Evolutionary conservation across 2,888 invertebrate species (phyloP), one percentile per base, ranked within the genome.

Genomic region (Mechanitis mazaeus): DNA sequence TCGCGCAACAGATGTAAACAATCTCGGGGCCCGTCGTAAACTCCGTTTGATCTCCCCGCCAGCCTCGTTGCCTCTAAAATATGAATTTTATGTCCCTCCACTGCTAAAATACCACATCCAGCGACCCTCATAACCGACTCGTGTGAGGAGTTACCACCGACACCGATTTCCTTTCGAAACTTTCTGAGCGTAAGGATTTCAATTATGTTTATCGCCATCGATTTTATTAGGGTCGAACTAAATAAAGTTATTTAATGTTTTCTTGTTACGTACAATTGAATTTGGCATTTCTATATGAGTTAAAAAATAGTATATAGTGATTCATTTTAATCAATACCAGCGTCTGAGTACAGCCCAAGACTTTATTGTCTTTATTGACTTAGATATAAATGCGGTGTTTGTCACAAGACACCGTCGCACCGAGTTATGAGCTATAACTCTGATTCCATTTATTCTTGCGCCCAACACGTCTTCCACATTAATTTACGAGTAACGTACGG

Each of bases 1-100:
- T 75, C 78, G 79, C 77, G 87, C 83, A 84, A 78, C 89, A 90
- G 89, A 90, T 89, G 89, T 90, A 89, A 89, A 90, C 89, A 90
- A 86, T 88, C 87, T 84, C 84, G 81, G 81, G 78, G 77, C 78
- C 81, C 78, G 84, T 86, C 88, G 83, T 90, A 89, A 90, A 90
- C 75, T 83, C 79, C 84, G 87, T 89, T 90, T 90, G 89, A 90
- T 89, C 86, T 86, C 80, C 81, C 84, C 75, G 72, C 71, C 70
- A 70, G 75, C 78, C 78, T 42, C 76, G 75, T 74, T 74, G 80
- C 78, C 83, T 84, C 83, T 88, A 85, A 88, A 88, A 87, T 87
- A 88, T 88, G 87, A 81, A 87, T 87, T 88, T 89, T 87, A 87
- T 87, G 85, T 80, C 80, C 76, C 77, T 80, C 76, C 81, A 81